phyloP scores from a whole-genome alignment of 2,113 vertebrate species.

The Nyctibius bracteatus region DNA sequence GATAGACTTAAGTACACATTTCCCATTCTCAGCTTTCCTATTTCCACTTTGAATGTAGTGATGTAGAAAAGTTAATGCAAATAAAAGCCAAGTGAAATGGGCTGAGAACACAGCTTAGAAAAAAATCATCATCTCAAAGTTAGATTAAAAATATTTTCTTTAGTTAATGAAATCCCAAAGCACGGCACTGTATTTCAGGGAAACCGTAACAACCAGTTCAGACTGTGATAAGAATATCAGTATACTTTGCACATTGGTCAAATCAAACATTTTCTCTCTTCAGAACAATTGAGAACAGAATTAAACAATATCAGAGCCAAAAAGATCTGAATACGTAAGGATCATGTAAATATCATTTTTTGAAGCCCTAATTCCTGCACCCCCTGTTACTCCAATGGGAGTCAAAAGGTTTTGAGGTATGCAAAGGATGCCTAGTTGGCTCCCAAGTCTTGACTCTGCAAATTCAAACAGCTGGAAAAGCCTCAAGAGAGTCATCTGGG shows the following conservation, averaged over 20 bases:
- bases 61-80: not conserved
- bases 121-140: not conserved
- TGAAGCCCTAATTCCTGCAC: not conserved
- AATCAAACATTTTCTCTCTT: not conserved
- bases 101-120: not conserved
- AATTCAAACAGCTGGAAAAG: not conserved
- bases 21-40: not conserved
- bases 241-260: not conserved
- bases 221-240: not conserved
- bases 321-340: not conserved
- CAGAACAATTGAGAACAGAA: not conserved
- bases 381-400: not conserved
- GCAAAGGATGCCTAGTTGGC: not conserved
- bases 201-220: not conserved
- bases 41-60: not conserved
- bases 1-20: not conserved
- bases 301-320: not conserved
- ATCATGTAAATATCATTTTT: not conserved
- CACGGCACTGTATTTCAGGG: not conserved
- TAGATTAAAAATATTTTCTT: not conserved
- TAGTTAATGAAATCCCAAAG: not conserved
- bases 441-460: not conserved
- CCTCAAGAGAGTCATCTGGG: not conserved
- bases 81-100: not conserved
- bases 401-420: not conserved